These are phyloP conservation scores for mouse (Mus musculus) DNA, from an alignment of 2,113 vertebrate species.

Conservation along the genomic window DNA sequence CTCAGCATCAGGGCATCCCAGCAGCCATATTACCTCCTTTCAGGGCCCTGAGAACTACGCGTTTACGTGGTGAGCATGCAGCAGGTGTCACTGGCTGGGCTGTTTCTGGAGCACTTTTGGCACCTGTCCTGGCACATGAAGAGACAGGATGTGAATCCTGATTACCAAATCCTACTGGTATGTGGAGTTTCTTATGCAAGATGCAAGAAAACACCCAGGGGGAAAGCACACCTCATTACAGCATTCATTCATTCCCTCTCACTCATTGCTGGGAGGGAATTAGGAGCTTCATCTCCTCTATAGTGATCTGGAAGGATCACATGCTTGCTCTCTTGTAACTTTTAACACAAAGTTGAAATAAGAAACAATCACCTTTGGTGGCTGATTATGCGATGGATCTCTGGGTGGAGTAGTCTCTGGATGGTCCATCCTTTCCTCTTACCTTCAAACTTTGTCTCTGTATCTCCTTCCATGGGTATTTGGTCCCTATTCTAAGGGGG, in stretches of 20 bases:
- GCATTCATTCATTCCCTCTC: not conserved
- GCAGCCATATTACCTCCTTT: constrained; percentile 79
- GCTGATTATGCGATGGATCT: too few relatives aligned
- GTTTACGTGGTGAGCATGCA: constrained; percentile 79
- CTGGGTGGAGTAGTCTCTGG: too few relatives aligned
- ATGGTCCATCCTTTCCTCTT: too few relatives aligned
- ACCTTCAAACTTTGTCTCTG: too few relatives aligned
- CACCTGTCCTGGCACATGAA: not conserved
- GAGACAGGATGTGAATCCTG: not conserved
- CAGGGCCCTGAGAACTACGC: constrained; percentile 79
- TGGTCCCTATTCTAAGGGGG: too few relatives aligned
- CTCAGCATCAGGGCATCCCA: constrained; percentile 71
- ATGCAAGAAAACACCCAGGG: not conserved
- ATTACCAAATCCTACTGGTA: not conserved
- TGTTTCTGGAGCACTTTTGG: not conserved
- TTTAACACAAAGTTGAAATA: not conserved
- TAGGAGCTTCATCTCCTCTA: not conserved
- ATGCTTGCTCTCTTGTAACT: not conserved
- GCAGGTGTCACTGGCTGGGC: constrained; percentile 27
- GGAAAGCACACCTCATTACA: not conserved
- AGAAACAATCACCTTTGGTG: not conserved
- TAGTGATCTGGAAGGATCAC: not conserved
- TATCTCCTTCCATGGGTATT: too few relatives aligned
- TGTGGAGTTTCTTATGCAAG: constrained; percentile 28
- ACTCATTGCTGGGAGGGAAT: not conserved